phyloP scores from a whole-genome alignment of 2,113 vertebrate genomes.

The Gadus chalcogrammus region DNA sequence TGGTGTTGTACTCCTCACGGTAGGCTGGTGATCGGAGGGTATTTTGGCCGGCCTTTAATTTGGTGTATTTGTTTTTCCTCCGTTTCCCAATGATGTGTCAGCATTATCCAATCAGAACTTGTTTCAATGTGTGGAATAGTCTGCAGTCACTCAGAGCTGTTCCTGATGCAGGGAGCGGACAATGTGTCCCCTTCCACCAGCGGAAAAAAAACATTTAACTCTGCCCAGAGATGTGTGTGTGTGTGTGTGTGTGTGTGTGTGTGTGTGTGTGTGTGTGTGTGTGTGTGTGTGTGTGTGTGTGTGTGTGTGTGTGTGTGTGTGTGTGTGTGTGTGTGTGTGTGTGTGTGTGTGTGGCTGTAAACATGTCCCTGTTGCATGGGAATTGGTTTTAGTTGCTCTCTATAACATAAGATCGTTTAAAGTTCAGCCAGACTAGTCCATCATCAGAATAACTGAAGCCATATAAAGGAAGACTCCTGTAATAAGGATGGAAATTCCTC shows the following conservation, averaged over 20 bases:
- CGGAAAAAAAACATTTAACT: slow-evolving; percentile 5
- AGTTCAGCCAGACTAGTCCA: background rate
- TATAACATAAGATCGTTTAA: too few relatives aligned
- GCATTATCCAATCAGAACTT: too few relatives aligned
- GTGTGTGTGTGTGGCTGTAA: background rate
- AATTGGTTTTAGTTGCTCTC: too few relatives aligned
- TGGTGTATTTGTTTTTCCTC: too few relatives aligned
- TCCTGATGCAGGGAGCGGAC: background rate
- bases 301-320: slow-evolving; percentile 20
- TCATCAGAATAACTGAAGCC: background rate
- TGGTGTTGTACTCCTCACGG: too few relatives aligned
- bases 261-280: background rate
- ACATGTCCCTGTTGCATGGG: too few relatives aligned
- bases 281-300: background rate
- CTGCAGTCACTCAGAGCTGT: background rate
- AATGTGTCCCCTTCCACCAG: background rate
- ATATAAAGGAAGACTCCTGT: background rate
- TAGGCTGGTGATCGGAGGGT: too few relatives aligned
- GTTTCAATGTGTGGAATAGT: background rate
- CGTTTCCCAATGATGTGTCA: too few relatives aligned
- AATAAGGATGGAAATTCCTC: background rate
- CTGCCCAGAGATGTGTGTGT: slow-evolving; percentile 29
- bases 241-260: background rate
- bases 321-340: background rate
- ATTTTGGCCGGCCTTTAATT: too few relatives aligned